Evolutionary conservation across 2,113 vertebrate species (phyloP).

Genomic region (Probosciger aterrimus): DNA sequence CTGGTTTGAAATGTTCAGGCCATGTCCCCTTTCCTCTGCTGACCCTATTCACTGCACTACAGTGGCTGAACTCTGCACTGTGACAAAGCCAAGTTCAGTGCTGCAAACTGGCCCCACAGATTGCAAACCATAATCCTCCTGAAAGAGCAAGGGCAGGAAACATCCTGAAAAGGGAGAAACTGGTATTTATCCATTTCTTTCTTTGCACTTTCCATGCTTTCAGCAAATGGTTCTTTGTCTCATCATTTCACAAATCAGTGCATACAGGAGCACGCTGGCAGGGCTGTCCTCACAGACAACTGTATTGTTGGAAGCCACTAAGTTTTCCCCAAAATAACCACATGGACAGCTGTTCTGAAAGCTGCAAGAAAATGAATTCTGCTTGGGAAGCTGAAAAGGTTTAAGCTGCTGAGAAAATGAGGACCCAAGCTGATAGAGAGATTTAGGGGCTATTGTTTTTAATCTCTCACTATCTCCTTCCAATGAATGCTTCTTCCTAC

Average conservation of each 20-base stretch:
- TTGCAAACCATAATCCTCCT: background rate
- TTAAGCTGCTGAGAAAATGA: conserved; percentile 38
- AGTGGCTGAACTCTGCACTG: rapidly evolving
- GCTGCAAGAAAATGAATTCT: background rate
- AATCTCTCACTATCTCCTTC: background rate
- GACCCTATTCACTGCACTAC: background rate
- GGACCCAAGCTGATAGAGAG: background rate
- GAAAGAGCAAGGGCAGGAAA: background rate
- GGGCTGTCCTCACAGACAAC: background rate
- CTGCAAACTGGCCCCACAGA: background rate
- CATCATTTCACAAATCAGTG: background rate
- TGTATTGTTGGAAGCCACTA: background rate
- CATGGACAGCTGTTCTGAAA: background rate
- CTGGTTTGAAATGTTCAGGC: background rate
- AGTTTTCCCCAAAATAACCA: background rate
- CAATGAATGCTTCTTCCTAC: conserved; percentile 1
- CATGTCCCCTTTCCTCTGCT: background rate
- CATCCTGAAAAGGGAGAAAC: background rate
- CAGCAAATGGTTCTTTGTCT: background rate
- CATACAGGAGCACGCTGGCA: background rate
- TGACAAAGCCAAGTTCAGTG: background rate
- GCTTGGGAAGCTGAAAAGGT: background rate
- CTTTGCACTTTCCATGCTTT: background rate
- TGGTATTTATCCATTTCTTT: background rate
- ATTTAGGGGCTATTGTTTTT: conserved; percentile 52